Evolutionary conservation across 2,113 vertebrate species (phyloP).

Genomic region (Heterochromis multidens): DNA sequence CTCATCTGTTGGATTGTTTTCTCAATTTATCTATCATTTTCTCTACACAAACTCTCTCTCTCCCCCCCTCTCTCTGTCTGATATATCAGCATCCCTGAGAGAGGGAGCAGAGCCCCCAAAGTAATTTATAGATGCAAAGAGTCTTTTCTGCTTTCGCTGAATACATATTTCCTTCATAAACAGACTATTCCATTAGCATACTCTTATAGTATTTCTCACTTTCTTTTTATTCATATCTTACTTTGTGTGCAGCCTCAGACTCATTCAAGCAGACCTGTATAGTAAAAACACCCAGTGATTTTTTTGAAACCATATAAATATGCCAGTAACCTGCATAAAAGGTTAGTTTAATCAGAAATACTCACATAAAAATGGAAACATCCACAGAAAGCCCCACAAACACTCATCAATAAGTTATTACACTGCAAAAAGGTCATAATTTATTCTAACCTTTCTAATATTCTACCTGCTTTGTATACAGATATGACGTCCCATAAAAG

Average conservation of each 20-base stretch:
- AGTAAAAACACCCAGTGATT: not conserved
- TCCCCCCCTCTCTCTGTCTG: conserved; percentile 2
- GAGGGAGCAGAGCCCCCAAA: conserved; percentile 47
- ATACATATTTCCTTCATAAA: conserved; percentile 42
- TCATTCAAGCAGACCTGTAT: not conserved
- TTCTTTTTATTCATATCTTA: conserved; percentile 8
- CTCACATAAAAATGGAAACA: not conserved
- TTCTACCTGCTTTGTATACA: not conserved
- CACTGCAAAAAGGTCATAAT: not conserved
- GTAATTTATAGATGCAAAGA: conserved; percentile 53
- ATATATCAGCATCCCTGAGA: conserved; percentile 44
- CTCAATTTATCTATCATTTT: not conserved
- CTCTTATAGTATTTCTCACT: not conserved
- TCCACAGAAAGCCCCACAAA: not conserved
- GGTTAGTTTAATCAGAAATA: not conserved
- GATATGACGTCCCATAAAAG: not conserved
- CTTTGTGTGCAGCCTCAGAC: not conserved
- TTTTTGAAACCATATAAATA: not conserved
- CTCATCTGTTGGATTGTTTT: not conserved
- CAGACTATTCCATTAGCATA: conserved; percentile 34
- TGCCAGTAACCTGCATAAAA: not conserved
- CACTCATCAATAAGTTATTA: conserved; percentile 20
- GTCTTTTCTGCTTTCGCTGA: conserved; percentile 21
- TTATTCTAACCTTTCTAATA: not conserved
- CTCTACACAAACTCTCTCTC: not conserved